Conservation (phyloP, 2,888 invertebrate species). For the Panzeria rudis region DNA sequence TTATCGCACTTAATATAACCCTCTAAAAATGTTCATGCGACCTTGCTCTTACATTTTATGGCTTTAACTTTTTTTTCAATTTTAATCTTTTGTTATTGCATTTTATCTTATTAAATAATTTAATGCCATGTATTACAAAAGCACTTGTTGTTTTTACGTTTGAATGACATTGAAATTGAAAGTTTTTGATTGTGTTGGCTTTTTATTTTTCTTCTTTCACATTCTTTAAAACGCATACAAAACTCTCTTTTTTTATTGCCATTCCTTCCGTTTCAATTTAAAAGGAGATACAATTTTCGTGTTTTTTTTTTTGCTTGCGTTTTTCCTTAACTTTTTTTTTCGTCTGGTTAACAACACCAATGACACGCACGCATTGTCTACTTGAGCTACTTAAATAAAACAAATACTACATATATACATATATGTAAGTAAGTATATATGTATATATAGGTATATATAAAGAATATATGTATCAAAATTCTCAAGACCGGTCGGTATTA, state of each 20-base stretch:
- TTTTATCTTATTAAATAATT: constrained; percentile 57
- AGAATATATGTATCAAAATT: constrained; percentile 60
- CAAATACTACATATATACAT: too few species aligned
- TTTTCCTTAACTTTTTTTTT: constrained; percentile 54
- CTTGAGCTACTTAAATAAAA: constrained; percentile 43
- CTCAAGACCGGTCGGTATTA: constrained; percentile 69
- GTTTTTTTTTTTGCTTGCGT: constrained; percentile 31
- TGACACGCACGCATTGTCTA: constrained; percentile 73
- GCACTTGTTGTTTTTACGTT: constrained; percentile 74
- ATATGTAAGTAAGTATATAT: too few species aligned
- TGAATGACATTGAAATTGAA: constrained; percentile 80
- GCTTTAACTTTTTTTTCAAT: neutral
- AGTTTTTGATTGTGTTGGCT: constrained; percentile 74
- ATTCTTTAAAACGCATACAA: constrained; percentile 56
- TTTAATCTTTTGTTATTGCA: constrained; percentile 23
- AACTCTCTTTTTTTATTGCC: constrained; percentile 30
- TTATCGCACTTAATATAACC: constrained; percentile 10
- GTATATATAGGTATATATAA: too few species aligned
- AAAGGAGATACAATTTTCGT: constrained; percentile 34
- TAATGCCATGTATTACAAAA: constrained; percentile 52
- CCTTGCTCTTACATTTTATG: constrained; percentile 49
- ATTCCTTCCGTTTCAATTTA: constrained; percentile 55
- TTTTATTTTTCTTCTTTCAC: neutral
- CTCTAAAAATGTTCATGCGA: constrained; percentile 24
- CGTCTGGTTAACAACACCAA: constrained; percentile 66